A percentile compares a stretch with the other conserved stretches of the same genome.
Evolutionary conservation across 1,140 invertebrate genomes (phyloP).

Genomic region (Caenorhabditis tropicalis): DNA sequence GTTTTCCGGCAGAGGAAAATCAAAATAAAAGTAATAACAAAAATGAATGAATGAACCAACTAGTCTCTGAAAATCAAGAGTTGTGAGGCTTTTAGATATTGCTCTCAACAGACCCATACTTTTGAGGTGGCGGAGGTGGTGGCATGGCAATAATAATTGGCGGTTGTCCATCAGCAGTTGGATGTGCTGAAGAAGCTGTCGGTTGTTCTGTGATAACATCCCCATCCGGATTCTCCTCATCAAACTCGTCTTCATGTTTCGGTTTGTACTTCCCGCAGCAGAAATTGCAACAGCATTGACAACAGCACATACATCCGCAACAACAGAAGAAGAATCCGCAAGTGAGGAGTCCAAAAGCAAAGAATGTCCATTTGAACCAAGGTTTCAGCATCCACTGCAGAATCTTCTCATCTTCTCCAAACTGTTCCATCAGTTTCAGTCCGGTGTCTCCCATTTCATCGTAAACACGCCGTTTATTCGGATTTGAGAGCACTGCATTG

Average conservation of each 20-base stretch:
- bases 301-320: slow-evolving; percentile 67
- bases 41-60: no score
- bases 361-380: slow-evolving; percentile 69
- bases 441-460: slow-evolving; percentile 75
- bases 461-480: slow-evolving; percentile 72
- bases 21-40: neutral
- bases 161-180: neutral
- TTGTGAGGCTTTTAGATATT: neutral
- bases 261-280: slow-evolving; percentile 66
- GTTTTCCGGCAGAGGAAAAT: slow-evolving; percentile 21
- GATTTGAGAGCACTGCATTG: slow-evolving; percentile 73
- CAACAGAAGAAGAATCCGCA: slow-evolving; percentile 66
- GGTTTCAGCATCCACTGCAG: slow-evolving; percentile 69
- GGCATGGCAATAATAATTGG: slow-evolving; percentile 49
- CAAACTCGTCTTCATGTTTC: slow-evolving; percentile 56
- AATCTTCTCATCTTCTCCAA: slow-evolving; percentile 75
- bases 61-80: neutral
- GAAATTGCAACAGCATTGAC: slow-evolving; percentile 62
- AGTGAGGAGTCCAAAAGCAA: slow-evolving; percentile 59
- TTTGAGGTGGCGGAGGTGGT: slow-evolving; percentile 40
- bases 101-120: slow-evolving; percentile 35
- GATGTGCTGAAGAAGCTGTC: neutral
- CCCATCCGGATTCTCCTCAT: neutral
- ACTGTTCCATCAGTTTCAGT: slow-evolving; percentile 74
- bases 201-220: neutral